Base-by-base conservation (phyloP, 2,888 invertebrate species). In the Silvanus unidentatus region DNA sequence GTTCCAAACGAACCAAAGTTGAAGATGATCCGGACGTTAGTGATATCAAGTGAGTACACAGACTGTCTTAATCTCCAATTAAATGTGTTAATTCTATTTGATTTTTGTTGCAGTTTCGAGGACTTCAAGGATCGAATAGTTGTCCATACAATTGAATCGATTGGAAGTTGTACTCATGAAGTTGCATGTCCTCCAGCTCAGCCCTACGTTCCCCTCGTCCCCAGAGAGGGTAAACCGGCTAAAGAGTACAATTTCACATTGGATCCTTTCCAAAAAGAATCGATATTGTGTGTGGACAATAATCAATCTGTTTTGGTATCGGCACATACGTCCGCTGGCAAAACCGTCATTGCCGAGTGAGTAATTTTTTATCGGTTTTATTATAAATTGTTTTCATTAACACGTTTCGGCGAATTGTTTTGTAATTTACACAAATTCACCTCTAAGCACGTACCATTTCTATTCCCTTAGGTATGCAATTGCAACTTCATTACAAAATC, bases 261-360 rank as follows among this genome's bases (percentile, higher is more conserved):
- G 47, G 99, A 99, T 81, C 89, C 97, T 0, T 99, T 99, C 72
- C 99, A 99, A 69, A 93, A 91, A 62, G 94, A 97, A 72, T 96
- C 98, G 1, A 88, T 98, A 52, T 72, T 89, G 40, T 99, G 99
- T 68, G 87, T 99, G 59, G 97, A 99, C 66, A 99, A 99, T 71
- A 86, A 92, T 65, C 97, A 99, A 67, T 97, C 97, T 8, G 99
- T 99, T 3, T 77, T 99, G 35, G 98, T 99, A 1, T 98, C 99
- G 1, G 99, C 99, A 5, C 99, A 99, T 68, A 99, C 99, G 1
- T 99, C 98, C 2, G 98, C 99, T 37, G 99, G 99, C 41, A 99
- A 99, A 80, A 99, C 99, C 44, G 98, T 98, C 2, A 97, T 97
- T 5, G 99, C 98, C 2, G 95, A 98, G 88, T 97, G 77, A 81